A percentile compares a stretch with the other conserved stretches of the same genome.
phyloP scores from a whole-genome alignment of 2,113 vertebrate genomes.

The Arenaria interpres region DNA sequence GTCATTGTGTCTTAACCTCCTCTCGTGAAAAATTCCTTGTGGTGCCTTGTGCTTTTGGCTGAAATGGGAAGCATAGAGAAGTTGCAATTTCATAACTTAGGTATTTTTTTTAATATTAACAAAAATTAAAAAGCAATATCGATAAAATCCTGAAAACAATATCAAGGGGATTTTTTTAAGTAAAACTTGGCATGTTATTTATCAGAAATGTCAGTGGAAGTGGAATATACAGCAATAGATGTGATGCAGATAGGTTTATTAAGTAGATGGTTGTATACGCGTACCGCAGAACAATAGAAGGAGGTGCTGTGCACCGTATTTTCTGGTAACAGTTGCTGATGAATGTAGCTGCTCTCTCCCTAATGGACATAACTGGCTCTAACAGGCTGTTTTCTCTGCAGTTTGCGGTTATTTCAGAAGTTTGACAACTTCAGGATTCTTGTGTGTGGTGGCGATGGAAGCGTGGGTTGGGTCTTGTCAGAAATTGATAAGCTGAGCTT shows the following conservation, averaged over 20 bases:
- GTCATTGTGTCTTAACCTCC: background rate
- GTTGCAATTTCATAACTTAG: background rate
- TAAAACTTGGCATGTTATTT: conserved; percentile 10
- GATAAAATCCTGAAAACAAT: conserved; percentile 61
- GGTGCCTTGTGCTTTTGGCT: background rate
- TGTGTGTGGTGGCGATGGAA: conserved; percentile 96
- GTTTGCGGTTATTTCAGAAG: conserved; percentile 96
- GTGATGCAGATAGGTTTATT: background rate
- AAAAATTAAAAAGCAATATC: background rate
- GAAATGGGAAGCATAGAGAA: background rate
- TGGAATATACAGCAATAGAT: background rate
- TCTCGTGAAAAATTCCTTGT: background rate
- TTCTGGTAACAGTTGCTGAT: background rate
- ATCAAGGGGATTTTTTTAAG: background rate
- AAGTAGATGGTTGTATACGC: background rate
- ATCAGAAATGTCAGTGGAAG: background rate
- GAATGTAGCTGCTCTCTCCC: background rate
- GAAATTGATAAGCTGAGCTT: conserved; percentile 97
- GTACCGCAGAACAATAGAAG: background rate
- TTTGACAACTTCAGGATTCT: conserved; percentile 98
- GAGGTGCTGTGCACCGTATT: background rate
- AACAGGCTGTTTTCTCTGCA: conserved; percentile 71
- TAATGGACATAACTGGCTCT: background rate
- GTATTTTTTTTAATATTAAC: background rate
- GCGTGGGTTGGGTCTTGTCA: conserved; percentile 97